These are phyloP conservation scores for Oxyruncus cristatus DNA, from an alignment of 2,113 vertebrate species.

Conservation along the genomic window DNA sequence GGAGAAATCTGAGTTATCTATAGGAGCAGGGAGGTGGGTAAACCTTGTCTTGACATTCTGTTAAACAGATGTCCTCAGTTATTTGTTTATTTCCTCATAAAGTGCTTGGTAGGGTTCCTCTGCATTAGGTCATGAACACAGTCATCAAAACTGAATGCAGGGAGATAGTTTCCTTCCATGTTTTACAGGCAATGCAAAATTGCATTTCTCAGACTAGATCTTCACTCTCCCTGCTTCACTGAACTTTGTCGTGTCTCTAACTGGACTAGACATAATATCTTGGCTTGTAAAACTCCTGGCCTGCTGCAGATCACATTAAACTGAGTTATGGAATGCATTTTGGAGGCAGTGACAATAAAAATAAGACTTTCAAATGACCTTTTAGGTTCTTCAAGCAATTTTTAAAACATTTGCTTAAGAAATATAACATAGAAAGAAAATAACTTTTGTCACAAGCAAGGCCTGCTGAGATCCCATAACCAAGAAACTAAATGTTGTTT, in stretches of 20 bases:
- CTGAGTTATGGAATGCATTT: slow-evolving; percentile 69
- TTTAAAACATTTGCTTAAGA: slow-evolving; percentile 62
- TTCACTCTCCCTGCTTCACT: background rate
- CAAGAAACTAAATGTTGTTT: slow-evolving; percentile 34
- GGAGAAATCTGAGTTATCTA: background rate
- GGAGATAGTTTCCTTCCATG: background rate
- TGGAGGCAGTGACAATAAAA: slow-evolving; percentile 72
- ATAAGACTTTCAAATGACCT: slow-evolving; percentile 64
- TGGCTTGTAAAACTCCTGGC: slow-evolving; percentile 58
- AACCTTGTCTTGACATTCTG: background rate
- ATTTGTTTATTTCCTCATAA: background rate
- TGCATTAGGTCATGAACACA: background rate
- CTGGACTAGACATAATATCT: slow-evolving; percentile 65
- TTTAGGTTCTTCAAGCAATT: slow-evolving; percentile 62
- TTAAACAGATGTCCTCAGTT: background rate
- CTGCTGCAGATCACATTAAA: slow-evolving; percentile 61
- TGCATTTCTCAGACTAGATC: slow-evolving; percentile 1
- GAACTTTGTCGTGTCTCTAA: slow-evolving; percentile 42
- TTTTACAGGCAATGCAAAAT: slow-evolving; percentile 25
- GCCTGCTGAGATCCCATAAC: slow-evolving; percentile 31
- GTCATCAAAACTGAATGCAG: background rate
- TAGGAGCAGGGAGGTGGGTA: background rate
- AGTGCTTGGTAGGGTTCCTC: background rate
- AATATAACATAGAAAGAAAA: slow-evolving; percentile 61
- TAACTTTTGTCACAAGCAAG: slow-evolving; percentile 43